Conservation (phyloP, 2,113 vertebrate genomes). For the Muscicapa adusta region DNA sequence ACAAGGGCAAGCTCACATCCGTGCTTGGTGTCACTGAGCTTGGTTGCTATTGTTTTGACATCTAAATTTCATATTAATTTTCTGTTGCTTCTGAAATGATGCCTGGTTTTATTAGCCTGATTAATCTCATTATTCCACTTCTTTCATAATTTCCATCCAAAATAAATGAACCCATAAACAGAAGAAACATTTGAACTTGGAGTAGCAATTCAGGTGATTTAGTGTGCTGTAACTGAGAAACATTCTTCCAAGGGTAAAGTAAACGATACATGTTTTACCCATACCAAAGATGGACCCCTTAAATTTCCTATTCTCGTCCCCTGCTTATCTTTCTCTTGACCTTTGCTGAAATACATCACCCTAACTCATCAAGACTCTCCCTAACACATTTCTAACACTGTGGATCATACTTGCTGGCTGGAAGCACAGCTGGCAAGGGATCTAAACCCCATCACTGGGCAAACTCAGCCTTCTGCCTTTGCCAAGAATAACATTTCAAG, state of each 20-base stretch:
- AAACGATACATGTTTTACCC: not conserved
- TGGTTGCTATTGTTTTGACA: not conserved
- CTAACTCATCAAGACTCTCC: conserved; percentile 38
- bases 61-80: not conserved
- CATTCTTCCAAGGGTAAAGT: not conserved
- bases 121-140: not conserved
- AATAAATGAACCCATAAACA: not conserved
- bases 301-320: not conserved
- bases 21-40: not conserved
- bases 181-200: not conserved
- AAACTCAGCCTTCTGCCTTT: conserved; percentile 75
- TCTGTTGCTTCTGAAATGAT: not conserved
- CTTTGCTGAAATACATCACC: conserved; percentile 61
- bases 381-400: conserved; percentile 50
- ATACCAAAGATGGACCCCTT: not conserved
- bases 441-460: conserved; percentile 69
- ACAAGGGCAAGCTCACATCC: not conserved
- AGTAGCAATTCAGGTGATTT: not conserved
- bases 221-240: not conserved
- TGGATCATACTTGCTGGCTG: conserved; percentile 59
- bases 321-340: conserved; percentile 55
- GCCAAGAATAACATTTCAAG: conserved; percentile 73
- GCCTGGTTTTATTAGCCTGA: not conserved
- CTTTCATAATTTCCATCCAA: not conserved
- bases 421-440: conserved; percentile 74